Conservation (phyloP, 2,888 invertebrate species). For the Hirtodrosophila cameraria region DNA sequence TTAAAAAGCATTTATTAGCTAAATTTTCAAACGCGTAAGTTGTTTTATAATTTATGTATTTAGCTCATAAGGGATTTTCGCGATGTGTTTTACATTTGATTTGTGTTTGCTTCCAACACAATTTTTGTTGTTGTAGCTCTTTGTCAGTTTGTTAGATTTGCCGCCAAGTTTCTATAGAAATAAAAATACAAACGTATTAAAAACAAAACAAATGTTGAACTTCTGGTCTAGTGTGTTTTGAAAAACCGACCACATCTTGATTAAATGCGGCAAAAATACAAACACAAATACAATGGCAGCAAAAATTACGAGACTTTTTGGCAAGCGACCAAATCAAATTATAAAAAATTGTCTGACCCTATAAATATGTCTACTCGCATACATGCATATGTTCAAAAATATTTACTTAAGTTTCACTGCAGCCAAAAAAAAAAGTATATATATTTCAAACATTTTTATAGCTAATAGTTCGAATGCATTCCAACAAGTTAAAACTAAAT, state of each 20-base stretch:
- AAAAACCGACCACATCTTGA: conserved; percentile 54
- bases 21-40: conserved; percentile 63
- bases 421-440: neutral
- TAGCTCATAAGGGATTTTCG: conserved; percentile 31
- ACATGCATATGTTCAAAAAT: conserved; percentile 14
- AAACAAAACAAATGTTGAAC: conserved; percentile 26
- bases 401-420: conserved; percentile 7
- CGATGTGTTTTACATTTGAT: conserved; percentile 10
- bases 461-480: conserved; percentile 8
- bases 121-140: conserved; percentile 13
- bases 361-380: conserved; percentile 22
- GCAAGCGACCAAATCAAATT: conserved; percentile 70
- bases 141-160: conserved; percentile 37
- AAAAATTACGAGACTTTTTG: conserved; percentile 61
- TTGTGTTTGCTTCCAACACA: too few relatives aligned
- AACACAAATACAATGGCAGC: conserved; percentile 29
- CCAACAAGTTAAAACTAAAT: too few relatives aligned
- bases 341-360: conserved; percentile 50
- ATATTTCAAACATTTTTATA: conserved; percentile 5
- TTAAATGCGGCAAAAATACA: conserved; percentile 56
- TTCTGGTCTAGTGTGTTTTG: conserved; percentile 24
- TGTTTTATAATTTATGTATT: conserved; percentile 52
- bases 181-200: conserved; percentile 26
- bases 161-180: conserved; percentile 41
- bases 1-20: conserved; percentile 58